Conservation (phyloP, 2,113 vertebrate genomes). For the Myiozetetes cayanensis region DNA sequence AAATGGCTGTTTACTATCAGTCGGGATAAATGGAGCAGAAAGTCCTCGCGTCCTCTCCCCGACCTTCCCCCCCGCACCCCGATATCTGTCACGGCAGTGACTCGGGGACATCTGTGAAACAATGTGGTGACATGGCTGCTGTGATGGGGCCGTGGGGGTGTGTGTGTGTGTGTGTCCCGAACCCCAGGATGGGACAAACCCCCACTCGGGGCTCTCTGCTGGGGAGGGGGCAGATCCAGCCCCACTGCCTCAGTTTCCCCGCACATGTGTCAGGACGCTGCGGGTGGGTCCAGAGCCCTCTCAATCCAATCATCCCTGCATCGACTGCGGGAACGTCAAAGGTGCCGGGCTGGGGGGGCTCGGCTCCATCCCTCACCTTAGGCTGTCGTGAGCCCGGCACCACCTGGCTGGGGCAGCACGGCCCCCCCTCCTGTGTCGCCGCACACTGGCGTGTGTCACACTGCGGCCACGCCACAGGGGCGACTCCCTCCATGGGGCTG, state of each 20-base stretch:
- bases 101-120: not conserved
- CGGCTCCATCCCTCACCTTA: not conserved
- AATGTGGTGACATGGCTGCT: rapidly evolving
- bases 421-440: not conserved
- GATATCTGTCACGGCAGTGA: not conserved
- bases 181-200: not conserved
- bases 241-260: not conserved
- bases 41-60: not conserved
- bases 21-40: conserved; percentile 29
- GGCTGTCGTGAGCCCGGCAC: not conserved
- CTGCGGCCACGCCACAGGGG: not conserved
- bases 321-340: not conserved
- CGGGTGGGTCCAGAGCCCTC: not conserved
- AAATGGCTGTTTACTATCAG: conserved; percentile 10
- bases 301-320: not conserved
- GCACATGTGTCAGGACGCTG: too few species aligned
- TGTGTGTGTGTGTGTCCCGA: not conserved
- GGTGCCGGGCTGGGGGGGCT: not conserved
- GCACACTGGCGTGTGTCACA: not conserved
- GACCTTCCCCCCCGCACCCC: not conserved
- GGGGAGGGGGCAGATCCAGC: not conserved
- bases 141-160: not conserved
- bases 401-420: not conserved
- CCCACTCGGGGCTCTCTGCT: not conserved
- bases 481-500: not conserved